Percentiles rank a stretch among this genome's conserved stretches.
phyloP scores from a whole-genome alignment of 2,113 vertebrate species.

The Chionomys nivalis region DNA sequence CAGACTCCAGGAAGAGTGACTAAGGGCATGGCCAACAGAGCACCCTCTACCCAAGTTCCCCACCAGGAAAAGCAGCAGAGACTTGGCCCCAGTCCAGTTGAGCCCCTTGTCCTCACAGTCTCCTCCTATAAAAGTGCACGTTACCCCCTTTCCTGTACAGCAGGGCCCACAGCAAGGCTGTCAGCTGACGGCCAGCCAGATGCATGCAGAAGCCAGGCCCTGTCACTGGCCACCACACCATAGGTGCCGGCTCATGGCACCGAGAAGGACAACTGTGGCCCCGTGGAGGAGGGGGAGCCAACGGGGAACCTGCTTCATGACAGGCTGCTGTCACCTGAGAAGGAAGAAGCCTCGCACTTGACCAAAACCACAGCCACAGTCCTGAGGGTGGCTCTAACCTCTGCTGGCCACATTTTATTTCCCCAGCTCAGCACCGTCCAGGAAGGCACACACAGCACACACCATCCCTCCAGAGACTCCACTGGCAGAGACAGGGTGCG shows the following conservation, averaged over 20 bases:
- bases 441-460: too few species aligned
- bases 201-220: neutral
- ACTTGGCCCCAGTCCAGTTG: neutral
- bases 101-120: neutral
- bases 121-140: neutral
- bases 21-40: neutral
- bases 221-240: neutral
- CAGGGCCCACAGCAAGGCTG: neutral
- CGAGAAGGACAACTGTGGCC: fast-evolving
- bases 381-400: neutral
- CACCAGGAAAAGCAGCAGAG: neutral
- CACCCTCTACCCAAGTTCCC: neutral
- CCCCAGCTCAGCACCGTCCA: neutral
- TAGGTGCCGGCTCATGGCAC: neutral
- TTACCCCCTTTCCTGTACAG: neutral
- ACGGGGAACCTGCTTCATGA: neutral
- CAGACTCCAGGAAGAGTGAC: neutral
- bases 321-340: neutral
- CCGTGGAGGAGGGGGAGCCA: too few species aligned
- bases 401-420: neutral
- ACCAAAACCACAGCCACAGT: neutral
- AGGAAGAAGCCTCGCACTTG: neutral
- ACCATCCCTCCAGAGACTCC: neutral
- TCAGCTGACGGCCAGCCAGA: neutral
- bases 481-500: neutral